phyloP scores from a whole-genome alignment of 2,888 invertebrate genomes.

The Ornithoptera alexandrae region DNA sequence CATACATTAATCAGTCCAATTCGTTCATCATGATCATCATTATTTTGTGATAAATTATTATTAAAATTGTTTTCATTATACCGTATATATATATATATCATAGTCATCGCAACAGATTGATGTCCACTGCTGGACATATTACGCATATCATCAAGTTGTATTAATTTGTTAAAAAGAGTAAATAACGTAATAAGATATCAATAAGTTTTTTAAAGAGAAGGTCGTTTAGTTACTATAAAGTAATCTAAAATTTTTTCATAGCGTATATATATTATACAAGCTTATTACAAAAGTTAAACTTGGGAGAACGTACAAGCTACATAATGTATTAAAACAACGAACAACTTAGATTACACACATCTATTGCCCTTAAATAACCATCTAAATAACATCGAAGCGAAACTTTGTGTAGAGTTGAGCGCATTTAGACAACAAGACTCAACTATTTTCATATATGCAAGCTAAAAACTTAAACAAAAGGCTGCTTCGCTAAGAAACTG shows the following conservation, averaged over 20 bases:
- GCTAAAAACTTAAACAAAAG: conserved; percentile 57
- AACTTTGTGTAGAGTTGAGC: conserved; percentile 30
- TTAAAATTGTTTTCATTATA: too few species aligned
- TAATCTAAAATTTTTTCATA: neutral
- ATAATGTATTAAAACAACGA: conserved; percentile 18
- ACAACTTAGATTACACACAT: conserved; percentile 22
- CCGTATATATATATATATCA: too few species aligned
- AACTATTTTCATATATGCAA: conserved; percentile 45
- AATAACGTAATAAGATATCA: too few species aligned
- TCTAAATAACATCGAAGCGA: conserved; percentile 29
- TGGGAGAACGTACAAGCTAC: conserved; percentile 1
- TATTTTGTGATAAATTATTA: too few species aligned
- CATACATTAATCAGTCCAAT: too few species aligned
- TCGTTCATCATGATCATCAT: too few species aligned
- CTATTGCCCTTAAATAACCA: conserved; percentile 25
- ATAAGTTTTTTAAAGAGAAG: too few species aligned
- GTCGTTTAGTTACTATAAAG: neutral
- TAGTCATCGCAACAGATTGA: too few species aligned
- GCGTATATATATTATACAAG: neutral
- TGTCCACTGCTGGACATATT: too few species aligned
- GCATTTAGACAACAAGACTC: conserved; percentile 32
- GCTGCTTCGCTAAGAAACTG: conserved; percentile 51
- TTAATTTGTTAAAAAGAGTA: too few species aligned
- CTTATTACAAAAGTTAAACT: neutral
- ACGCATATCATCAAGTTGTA: too few species aligned